Evolutionary conservation across 2,113 vertebrate species (phyloP).

Genomic region (Buteo buteo): DNA sequence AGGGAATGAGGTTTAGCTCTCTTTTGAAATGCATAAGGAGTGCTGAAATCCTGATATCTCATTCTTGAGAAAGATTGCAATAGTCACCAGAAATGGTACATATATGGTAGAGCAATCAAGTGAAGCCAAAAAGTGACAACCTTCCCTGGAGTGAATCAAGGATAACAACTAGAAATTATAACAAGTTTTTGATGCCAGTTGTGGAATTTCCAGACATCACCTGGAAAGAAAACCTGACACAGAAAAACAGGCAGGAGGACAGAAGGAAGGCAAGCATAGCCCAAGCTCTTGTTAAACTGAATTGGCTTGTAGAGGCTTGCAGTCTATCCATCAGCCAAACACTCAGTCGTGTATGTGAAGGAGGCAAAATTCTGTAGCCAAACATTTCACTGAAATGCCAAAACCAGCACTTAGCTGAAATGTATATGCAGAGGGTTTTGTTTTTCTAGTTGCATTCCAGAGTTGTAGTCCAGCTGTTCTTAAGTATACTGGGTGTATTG

Average conservation of each 20-base stretch:
- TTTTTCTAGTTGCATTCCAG: constrained; percentile 13
- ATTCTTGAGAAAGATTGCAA: neutral
- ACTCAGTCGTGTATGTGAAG: neutral
- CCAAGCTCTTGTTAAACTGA: neutral
- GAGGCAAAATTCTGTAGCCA: constrained; percentile 32
- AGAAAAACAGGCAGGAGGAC: neutral
- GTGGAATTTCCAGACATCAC: constrained; percentile 20
- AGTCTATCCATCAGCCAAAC: constrained; percentile 36
- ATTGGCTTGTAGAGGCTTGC: neutral
- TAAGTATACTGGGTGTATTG: neutral
- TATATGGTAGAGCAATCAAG: constrained; percentile 16
- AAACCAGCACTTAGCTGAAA: constrained; percentile 39
- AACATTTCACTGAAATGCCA: constrained; percentile 28
- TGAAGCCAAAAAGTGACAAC: constrained; percentile 17
- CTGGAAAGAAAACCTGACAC: constrained; percentile 17
- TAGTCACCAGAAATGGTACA: neutral
- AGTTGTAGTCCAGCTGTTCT: neutral
- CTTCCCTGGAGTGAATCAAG: neutral
- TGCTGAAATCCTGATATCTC: constrained; percentile 18
- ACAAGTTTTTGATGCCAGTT: constrained; percentile 21
- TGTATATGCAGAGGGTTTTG: neutral
- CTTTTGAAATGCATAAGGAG: neutral
- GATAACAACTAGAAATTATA: constrained; percentile 38
- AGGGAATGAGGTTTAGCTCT: neutral
- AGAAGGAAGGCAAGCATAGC: constrained; percentile 4